A percentile compares a stretch with the other conserved stretches of the same genome.
These are phyloP conservation scores for Ectemnius cavifrons DNA, from an alignment of 2,888 invertebrate species.

Conservation along the genomic window DNA sequence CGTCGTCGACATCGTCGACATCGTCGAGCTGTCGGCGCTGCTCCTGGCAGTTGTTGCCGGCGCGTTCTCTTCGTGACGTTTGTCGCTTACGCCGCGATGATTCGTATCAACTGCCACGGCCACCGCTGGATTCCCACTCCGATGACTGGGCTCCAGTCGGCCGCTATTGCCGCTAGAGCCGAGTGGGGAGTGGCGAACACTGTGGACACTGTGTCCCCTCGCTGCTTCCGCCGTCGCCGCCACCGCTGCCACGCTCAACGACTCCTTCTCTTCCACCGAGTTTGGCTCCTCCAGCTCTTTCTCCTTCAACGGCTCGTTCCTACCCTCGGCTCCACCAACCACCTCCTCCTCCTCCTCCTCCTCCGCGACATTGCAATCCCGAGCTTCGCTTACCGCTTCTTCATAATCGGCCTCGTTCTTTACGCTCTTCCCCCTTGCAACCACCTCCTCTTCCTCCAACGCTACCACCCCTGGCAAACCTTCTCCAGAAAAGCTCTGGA, in stretches of 20 bases:
- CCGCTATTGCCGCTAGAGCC: conserved; percentile 36
- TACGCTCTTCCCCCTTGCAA: background rate
- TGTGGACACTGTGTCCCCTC: conserved; percentile 61
- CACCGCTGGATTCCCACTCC: conserved; percentile 68
- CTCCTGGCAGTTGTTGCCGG: conserved; percentile 30
- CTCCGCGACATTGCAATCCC: background rate
- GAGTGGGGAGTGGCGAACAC: conserved; percentile 65
- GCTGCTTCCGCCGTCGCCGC: conserved; percentile 57
- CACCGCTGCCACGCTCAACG: conserved; percentile 40
- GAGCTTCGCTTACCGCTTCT: no score
- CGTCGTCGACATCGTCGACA: conserved; percentile 38
- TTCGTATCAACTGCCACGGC: conserved; percentile 64
- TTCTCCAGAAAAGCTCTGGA: conserved; percentile 45
- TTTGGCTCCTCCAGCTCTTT: conserved; percentile 42
- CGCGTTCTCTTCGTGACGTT: conserved; percentile 58
- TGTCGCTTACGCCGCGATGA: conserved; percentile 60
- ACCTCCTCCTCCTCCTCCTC: conserved; percentile 33
- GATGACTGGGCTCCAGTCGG: conserved; percentile 54
- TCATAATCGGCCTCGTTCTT: background rate
- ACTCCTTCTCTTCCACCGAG: conserved; percentile 36
- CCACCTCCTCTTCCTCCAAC: conserved; percentile 52
- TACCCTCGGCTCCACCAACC: conserved; percentile 30
- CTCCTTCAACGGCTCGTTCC: conserved; percentile 31
- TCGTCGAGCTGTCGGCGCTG: conserved; percentile 31
- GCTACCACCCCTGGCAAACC: conserved; percentile 53